These are phyloP conservation scores for Hirtodrosophila alboralis DNA, from an alignment of 2,888 invertebrate species.

Conservation along the genomic window DNA sequence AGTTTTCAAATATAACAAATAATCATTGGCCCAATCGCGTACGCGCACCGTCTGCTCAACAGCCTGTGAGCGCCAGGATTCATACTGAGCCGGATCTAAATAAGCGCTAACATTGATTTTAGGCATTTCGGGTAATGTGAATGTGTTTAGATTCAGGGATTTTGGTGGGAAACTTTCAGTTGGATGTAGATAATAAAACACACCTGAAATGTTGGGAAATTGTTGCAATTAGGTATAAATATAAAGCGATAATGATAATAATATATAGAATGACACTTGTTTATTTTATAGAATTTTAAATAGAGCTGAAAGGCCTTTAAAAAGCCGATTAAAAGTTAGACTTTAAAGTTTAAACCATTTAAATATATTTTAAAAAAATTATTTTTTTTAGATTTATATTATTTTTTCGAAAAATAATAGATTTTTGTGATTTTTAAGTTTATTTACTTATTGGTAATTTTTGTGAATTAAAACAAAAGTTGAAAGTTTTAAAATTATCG, in stretches of 20 bases:
- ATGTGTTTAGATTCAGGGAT: conserved; percentile 73
- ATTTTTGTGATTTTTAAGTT: no score
- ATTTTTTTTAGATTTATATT: no score
- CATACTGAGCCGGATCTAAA: conserved; percentile 73
- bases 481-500: no score
- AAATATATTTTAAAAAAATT: no score
- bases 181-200: conserved; percentile 83
- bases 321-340: no score
- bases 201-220: conserved; percentile 77
- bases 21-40: conserved; percentile 83
- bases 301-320: no score
- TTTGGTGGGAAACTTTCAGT: conserved; percentile 82
- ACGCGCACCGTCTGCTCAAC: conserved; percentile 85
- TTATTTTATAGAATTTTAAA: no score
- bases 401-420: no score
- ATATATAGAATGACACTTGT: neutral
- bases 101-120: conserved; percentile 77
- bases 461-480: no score
- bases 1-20: conserved; percentile 84
- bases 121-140: conserved; percentile 78
- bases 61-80: conserved; percentile 85
- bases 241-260: neutral
- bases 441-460: no score
- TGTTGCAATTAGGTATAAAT: conserved; percentile 39
- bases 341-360: no score